These are phyloP conservation scores for Thera obeliscata DNA, from an alignment of 2,888 invertebrate species.

Conservation along the genomic window DNA sequence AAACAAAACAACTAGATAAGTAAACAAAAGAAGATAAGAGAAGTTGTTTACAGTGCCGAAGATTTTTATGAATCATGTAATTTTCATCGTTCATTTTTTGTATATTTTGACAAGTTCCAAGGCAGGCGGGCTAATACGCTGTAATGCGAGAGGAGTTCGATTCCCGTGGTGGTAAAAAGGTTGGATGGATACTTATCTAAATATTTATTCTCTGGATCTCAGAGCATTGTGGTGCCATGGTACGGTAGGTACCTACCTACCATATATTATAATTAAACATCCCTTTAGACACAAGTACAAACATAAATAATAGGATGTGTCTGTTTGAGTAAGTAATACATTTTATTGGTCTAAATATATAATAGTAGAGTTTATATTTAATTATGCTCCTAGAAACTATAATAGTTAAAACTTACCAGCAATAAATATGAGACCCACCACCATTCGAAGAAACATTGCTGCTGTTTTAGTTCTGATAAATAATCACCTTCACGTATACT, in stretches of 20 bases:
- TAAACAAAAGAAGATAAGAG: neutral
- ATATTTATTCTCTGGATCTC: too few species aligned
- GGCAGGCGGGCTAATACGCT: neutral
- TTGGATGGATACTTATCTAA: too few species aligned
- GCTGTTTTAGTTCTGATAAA: neutral
- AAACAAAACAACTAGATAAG: neutral
- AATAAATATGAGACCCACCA: conserved; percentile 24
- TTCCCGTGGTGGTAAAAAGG: neutral
- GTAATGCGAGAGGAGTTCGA: neutral
- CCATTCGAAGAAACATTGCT: conserved; percentile 24
- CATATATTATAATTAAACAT: too few species aligned
- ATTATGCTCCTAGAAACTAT: neutral
- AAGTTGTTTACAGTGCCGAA: neutral
- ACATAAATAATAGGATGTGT: too few species aligned
- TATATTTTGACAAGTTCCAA: neutral
- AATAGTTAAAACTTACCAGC: conserved; percentile 23
- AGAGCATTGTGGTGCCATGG: too few species aligned
- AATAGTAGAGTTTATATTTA: neutral
- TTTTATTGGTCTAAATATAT: too few species aligned
- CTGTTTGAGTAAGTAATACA: too few species aligned
- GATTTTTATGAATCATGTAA: neutral
- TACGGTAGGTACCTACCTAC: too few species aligned
- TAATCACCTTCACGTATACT: neutral
- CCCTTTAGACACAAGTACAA: too few species aligned
- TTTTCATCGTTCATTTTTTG: too few species aligned